Evolutionary conservation across 1,140 invertebrate species (phyloP).

Genomic region (Aplysia californica): DNA sequence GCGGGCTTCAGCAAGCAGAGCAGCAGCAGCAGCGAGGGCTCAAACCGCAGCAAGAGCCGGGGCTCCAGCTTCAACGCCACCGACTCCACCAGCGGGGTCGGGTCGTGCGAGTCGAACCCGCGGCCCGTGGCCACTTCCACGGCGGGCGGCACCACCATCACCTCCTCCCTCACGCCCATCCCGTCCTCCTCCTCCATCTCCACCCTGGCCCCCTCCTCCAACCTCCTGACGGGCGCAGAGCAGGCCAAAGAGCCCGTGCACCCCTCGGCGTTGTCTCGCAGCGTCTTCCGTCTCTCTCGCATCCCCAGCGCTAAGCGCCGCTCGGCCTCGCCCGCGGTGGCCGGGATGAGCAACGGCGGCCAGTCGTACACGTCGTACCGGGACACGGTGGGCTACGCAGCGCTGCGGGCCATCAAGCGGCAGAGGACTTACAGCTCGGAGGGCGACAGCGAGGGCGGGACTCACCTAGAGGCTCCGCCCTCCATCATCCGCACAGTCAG

Average conservation of each 20-base stretch:
- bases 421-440: slow-evolving; percentile 68
- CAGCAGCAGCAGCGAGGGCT: slow-evolving; percentile 60
- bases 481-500: slow-evolving; percentile 30
- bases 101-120: slow-evolving; percentile 80
- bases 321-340: slow-evolving; percentile 27
- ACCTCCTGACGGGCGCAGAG: background rate
- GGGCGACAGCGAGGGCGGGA: slow-evolving; percentile 49
- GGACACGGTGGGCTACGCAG: slow-evolving; percentile 81
- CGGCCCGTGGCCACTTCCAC: slow-evolving; percentile 42
- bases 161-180: slow-evolving; percentile 3
- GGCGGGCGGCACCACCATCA: background rate
- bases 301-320: slow-evolving; percentile 56
- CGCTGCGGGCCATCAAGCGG: slow-evolving; percentile 79
- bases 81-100: slow-evolving; percentile 80
- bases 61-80: slow-evolving; percentile 74
- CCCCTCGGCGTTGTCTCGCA: slow-evolving; percentile 55
- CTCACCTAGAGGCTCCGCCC: background rate
- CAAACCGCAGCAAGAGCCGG: slow-evolving; percentile 61
- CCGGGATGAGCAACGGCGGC: slow-evolving; percentile 11
- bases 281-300: slow-evolving; percentile 55
- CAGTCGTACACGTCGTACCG: slow-evolving; percentile 53
- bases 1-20: slow-evolving; percentile 27
- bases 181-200: slow-evolving; percentile 32
- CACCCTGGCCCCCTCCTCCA: slow-evolving; percentile 41
- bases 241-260: slow-evolving; percentile 49